Conservation (phyloP, 2,797 vertebrate genomes). For the Etheostoma perlongum region DNA sequence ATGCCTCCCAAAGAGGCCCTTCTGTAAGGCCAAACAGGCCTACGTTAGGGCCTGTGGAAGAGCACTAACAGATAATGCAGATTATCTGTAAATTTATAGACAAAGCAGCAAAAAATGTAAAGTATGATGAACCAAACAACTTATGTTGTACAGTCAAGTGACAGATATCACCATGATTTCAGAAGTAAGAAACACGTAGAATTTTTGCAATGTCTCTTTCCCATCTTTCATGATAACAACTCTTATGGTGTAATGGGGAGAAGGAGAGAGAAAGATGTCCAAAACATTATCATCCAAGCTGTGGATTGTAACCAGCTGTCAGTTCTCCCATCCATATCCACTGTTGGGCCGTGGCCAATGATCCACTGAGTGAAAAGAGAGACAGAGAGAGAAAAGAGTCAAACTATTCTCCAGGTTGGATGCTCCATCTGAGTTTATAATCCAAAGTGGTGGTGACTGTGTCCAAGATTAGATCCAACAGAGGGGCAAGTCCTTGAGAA, state of each 20-base stretch:
- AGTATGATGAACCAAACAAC: slow-evolving; percentile 8
- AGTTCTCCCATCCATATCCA: slow-evolving; percentile 69
- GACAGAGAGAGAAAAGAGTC: not conserved
- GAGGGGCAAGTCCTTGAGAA: slow-evolving; percentile 20
- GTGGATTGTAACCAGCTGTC: slow-evolving; percentile 40
- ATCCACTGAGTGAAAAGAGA: slow-evolving; percentile 14
- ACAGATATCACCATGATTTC: slow-evolving; percentile 58
- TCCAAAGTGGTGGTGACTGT: not conserved
- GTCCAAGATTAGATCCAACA: slow-evolving; percentile 28
- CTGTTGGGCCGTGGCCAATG: slow-evolving; percentile 13
- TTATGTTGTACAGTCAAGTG: slow-evolving; percentile 38
- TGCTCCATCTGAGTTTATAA: slow-evolving; percentile 14
- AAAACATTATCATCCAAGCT: slow-evolving; percentile 39
- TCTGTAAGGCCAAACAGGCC: slow-evolving; percentile 42
- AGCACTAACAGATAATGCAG: slow-evolving; percentile 16
- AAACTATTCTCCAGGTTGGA: slow-evolving; percentile 27
- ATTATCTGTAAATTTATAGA: slow-evolving; percentile 8
- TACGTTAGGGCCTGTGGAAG: slow-evolving; percentile 8
- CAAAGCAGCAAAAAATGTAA: slow-evolving; percentile 16
- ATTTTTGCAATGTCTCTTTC: slow-evolving; percentile 52
- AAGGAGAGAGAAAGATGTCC: slow-evolving; percentile 19
- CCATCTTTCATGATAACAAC: slow-evolving; percentile 47
- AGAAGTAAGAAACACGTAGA: slow-evolving; percentile 16
- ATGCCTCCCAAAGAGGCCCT: slow-evolving; percentile 18
- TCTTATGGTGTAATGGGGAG: slow-evolving; percentile 39